phyloP scores from a whole-genome alignment of 2,888 invertebrate species.

The Xiphydria camelus region DNA sequence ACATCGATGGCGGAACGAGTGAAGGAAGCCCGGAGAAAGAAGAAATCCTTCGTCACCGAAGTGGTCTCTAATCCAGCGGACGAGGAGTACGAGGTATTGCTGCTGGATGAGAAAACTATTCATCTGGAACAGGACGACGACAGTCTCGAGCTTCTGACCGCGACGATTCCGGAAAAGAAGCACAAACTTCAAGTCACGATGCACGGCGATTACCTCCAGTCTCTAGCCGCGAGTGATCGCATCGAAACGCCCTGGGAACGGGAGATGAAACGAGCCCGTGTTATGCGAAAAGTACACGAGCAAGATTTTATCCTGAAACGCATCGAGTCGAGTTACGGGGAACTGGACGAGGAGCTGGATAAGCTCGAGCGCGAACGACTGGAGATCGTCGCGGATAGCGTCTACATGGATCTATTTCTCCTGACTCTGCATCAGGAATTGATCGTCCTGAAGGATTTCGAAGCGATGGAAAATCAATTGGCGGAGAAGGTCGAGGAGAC shows the following conservation, averaged over 20 bases:
- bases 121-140: constrained; percentile 21
- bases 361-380: constrained; percentile 64
- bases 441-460: constrained; percentile 73
- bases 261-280: constrained; percentile 62
- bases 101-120: constrained; percentile 33
- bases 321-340: constrained; percentile 64
- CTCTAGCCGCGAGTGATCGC: constrained; percentile 48
- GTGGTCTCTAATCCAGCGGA: constrained; percentile 27
- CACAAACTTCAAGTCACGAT: constrained; percentile 15
- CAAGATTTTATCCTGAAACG: constrained; percentile 68
- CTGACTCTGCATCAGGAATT: constrained; percentile 75
- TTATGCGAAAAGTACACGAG: constrained; percentile 64
- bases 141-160: constrained; percentile 22
- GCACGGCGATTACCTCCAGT: constrained; percentile 35
- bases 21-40: constrained; percentile 33
- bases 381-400: constrained; percentile 63
- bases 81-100: constrained; percentile 44
- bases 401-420: constrained; percentile 67
- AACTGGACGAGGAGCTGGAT: constrained; percentile 69
- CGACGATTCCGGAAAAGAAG: constrained; percentile 22
- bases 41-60: constrained; percentile 21
- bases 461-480: constrained; percentile 69
- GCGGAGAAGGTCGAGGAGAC: constrained; percentile 65
- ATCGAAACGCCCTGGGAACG: constrained; percentile 61
- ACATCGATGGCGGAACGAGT: constrained; percentile 36